Evolutionary conservation across 2,797 vertebrate species (phyloP), one percentile per base, ranked within the genome.

Genomic region (Myotis daubentonii): DNA sequence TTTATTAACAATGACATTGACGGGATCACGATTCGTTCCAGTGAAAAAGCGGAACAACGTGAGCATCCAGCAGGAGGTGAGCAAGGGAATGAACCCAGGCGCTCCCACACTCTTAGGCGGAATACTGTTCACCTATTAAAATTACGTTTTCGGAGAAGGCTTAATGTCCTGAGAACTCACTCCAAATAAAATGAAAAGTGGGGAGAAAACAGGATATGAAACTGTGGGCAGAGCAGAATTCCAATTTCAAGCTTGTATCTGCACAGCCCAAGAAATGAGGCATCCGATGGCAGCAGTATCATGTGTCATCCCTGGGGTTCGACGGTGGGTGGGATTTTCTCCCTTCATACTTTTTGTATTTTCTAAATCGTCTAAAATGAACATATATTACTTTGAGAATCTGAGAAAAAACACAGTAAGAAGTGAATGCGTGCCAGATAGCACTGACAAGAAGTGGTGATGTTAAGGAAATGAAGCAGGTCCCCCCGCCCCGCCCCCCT

Each of bases 351-450:
- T 87, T 60, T 91, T 66, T 87, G 79, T 83, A 65, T 70, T 95
- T 94, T 95, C 83, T 84, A 91, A 95, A 95, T 65, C 28, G 79
- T 84, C 93, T 89, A 66, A 89, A 89, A 89, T 80, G 91, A 92
- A 72, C 90, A 82, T 13, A 19, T 28, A 87, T 79, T 85, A 57
- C 88, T 78, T 95, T 93, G 68, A 86, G 89, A 91, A 85, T 68
- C 71, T 68, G 44, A 93, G 38, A 4, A 44, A 44, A 82, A 86
- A 33, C 38, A 53, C 0, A 57, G 86, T 68, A 30, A 87, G 84
- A 92, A 90, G 76, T 47, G 74, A 91, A 44, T 9, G 20, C 12
- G 3, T 11, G 70, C 49, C 33, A 25, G 0, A 4, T 0, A 91
- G 44, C 53, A 22, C 60, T n/a, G 1, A 10, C 15, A 33, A 41